A percentile compares a stretch with the other conserved stretches of the same genome.
Evolutionary conservation across 2,113 vertebrate species (phyloP).

Genomic region (Python bivittatus): DNA sequence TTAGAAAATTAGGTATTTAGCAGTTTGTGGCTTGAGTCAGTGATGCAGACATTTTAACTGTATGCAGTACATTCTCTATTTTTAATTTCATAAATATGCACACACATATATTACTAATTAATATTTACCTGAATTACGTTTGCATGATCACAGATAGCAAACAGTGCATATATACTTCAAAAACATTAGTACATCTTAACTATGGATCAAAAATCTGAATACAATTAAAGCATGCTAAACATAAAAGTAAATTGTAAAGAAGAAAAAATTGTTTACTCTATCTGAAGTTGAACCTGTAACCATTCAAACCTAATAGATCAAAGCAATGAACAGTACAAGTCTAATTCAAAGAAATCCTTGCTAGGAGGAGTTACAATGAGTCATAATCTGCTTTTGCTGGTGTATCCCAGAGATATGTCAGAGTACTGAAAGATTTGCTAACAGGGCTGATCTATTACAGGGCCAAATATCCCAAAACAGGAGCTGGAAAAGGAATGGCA

Average conservation of each 20-base stretch:
- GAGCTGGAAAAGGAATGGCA: background rate
- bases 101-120: background rate
- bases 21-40: background rate
- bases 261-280: background rate
- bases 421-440: background rate
- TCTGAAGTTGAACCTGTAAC: background rate
- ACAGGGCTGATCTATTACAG: background rate
- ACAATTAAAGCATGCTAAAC: background rate
- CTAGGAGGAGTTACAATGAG: background rate
- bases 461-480: background rate
- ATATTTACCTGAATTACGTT: background rate
- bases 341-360: background rate
- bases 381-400: background rate
- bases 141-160: background rate
- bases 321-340: background rate
- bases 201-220: no score
- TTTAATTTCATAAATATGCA: background rate
- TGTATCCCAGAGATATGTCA: background rate
- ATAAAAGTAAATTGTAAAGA: background rate
- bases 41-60: background rate
- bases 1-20: background rate
- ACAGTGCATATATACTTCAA: background rate
- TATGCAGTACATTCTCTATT: background rate
- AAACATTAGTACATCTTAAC: background rate
- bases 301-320: background rate